Base-by-base conservation (phyloP, 64 coral and sea anemone species). In the Anthopleura sola region DNA sequence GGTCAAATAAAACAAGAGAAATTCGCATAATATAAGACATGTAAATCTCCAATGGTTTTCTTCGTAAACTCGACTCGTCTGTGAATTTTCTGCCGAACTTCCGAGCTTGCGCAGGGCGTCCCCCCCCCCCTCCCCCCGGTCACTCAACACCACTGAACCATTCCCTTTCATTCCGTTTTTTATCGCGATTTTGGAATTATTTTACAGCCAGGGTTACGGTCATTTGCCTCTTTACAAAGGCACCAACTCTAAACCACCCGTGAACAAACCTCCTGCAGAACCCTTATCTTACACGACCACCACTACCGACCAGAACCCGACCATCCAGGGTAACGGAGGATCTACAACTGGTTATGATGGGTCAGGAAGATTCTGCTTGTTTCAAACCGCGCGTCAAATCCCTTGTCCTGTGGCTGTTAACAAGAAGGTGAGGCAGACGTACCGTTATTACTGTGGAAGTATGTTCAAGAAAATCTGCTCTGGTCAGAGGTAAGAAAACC, bases 281-380 rank as follows among this genome's bases (percentile, higher is more conserved):
- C 66, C 66, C 29, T 34, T 71, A 34, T 15, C 66, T 10, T 71
- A 71, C 66, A 71, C 66, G 29, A 71, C 26, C 29, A 71, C 58
- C 20, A 62, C n/a, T 32, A 34, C 26, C 29, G 29, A 34, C 66
- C 66, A 71, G 66, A 4, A 31, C 28, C 66, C 66, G 66, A 71
- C 66, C n/a, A 71, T n/a, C 29, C 66, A 32, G 13, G 20, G 34
- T 0, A 1, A 53, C 16, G 66, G 66, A 14, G 66, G 66, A 1
- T 34, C n/a, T 53, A 12, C 13, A 15, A 53, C 50, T 31, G 28
- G 60, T 24, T 2, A 28, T 17, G 31, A 3, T 16, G 29, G 12
- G 2, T 79, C 76, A 48, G 82, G 82, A 6, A 19, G 82, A 60
- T 83, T 47, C 24, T 83, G 82, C 28, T 53, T 83, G 36, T 83